Evolutionary conservation across 2,888 invertebrate species (phyloP).

Genomic region (Onthophagus sagittarius): DNA sequence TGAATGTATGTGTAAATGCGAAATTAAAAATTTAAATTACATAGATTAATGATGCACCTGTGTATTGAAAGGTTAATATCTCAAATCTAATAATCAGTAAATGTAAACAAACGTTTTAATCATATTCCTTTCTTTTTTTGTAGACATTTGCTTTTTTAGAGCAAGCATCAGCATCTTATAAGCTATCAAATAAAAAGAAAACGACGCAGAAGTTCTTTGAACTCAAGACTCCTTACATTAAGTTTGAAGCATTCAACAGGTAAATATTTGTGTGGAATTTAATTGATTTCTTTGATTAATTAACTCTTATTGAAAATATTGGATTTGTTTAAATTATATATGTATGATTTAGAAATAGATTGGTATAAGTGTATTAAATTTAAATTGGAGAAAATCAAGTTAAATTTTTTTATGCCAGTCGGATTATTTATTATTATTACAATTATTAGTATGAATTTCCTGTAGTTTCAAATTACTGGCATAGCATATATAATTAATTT

Average conservation of each 20-base stretch:
- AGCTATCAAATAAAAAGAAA: slow-evolving; percentile 31
- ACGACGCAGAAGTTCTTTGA: slow-evolving; percentile 51
- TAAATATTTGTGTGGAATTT: slow-evolving; percentile 42
- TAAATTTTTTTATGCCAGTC: too few relatives aligned
- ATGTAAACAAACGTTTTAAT: not conserved
- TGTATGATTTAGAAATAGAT: too few relatives aligned
- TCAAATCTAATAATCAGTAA: not conserved
- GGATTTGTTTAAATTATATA: not conserved
- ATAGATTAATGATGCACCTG: not conserved
- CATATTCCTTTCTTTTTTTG: slow-evolving; percentile 14
- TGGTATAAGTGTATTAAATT: too few relatives aligned
- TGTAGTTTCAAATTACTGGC: too few relatives aligned
- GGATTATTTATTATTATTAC: too few relatives aligned
- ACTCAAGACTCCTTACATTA: slow-evolving; percentile 66
- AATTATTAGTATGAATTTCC: too few relatives aligned
- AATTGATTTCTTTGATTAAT: not conserved
- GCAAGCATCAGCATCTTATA: slow-evolving; percentile 60
- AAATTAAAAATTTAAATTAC: not conserved
- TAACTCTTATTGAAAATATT: slow-evolving; percentile 21
- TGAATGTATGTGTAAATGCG: too few relatives aligned
- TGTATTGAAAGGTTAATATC: not conserved
- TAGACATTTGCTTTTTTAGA: slow-evolving; percentile 52
- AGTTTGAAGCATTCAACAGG: slow-evolving; percentile 68
- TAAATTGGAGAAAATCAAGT: too few relatives aligned
- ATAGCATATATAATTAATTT: too few relatives aligned